These are phyloP conservation scores for Drymodes brunneopygia DNA, from an alignment of 2,113 vertebrate species.

Conservation along the genomic window DNA sequence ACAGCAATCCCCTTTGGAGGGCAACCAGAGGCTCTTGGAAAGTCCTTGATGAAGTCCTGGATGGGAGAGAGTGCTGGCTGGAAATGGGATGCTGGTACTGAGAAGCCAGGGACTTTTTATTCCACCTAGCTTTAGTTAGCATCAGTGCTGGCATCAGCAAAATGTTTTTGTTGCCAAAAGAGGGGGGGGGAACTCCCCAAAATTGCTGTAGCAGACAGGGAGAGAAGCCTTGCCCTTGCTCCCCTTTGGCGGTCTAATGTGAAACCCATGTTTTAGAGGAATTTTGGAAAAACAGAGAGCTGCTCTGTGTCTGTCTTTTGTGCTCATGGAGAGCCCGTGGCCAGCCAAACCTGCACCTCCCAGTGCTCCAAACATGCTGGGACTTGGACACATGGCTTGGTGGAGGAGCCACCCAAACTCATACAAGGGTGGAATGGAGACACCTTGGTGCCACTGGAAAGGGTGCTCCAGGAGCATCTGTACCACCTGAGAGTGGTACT, in stretches of 20 bases:
- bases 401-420: neutral
- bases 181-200: neutral
- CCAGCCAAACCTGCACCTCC: neutral
- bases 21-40: neutral
- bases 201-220: neutral
- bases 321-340: neutral
- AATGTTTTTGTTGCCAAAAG: neutral
- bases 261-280: neutral
- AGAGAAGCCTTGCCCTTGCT: neutral
- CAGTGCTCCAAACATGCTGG: neutral
- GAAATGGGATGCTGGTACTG: neutral
- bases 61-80: neutral
- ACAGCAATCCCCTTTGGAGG: neutral
- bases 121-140: neutral
- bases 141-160: neutral
- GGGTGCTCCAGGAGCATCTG: neutral
- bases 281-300: neutral
- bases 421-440: neutral
- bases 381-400: neutral
- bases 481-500: neutral
- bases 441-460: neutral
- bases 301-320: neutral
- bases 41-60: neutral
- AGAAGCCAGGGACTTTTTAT: neutral
- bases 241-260: neutral